A percentile compares a stretch with the other conserved stretches of the same genome.
Conservation (phyloP, 1,140 invertebrate genomes). For the Cataglyphis hispanica region DNA sequence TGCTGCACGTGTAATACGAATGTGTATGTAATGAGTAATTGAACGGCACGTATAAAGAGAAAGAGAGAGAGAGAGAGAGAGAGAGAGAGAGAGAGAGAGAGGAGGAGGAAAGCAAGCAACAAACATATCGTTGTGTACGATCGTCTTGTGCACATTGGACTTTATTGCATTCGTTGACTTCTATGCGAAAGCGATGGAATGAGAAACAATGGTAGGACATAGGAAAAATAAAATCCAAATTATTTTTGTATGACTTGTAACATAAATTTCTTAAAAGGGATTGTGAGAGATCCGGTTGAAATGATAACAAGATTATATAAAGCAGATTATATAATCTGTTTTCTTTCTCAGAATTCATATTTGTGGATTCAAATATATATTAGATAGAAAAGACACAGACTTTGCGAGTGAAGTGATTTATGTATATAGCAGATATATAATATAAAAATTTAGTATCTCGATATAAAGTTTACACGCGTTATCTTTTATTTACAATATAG, state of each 20-base stretch:
- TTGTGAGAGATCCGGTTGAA: background rate
- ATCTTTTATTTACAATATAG: background rate
- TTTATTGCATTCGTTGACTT: constrained; percentile 62
- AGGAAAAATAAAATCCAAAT: constrained; percentile 3
- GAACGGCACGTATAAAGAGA: constrained; percentile 30
- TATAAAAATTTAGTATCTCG: background rate
- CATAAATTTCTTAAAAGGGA: background rate
- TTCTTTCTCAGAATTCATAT: background rate
- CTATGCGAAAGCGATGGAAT: background rate
- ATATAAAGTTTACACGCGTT: background rate
- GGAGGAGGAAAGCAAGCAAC: constrained; percentile 13
- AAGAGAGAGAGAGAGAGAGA: background rate
- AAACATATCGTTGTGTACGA: constrained; percentile 50
- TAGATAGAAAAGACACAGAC: too few species aligned
- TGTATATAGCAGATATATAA: too few species aligned
- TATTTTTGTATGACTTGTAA: constrained; percentile 7
- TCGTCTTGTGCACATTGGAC: constrained; percentile 66
- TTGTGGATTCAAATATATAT: background rate
- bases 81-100: background rate
- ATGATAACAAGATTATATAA: too few species aligned
- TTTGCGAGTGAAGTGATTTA: too few species aligned
- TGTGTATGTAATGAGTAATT: constrained; percentile 40
- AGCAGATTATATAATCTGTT: background rate
- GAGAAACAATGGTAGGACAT: background rate
- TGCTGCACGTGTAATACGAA: background rate